phyloP scores from a whole-genome alignment of 2,888 invertebrate genomes.

The Dynastes maya region DNA sequence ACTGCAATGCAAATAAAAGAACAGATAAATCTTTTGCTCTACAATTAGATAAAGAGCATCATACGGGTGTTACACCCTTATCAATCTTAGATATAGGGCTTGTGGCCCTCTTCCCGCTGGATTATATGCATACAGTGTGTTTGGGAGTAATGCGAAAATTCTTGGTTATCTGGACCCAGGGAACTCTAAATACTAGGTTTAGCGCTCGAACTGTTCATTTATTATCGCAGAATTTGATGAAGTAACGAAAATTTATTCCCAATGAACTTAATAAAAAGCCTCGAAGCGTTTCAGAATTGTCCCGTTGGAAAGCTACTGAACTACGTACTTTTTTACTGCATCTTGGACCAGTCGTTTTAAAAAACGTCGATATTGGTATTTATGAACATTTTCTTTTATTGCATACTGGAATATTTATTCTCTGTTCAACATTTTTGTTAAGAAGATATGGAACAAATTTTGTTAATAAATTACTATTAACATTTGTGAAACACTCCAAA shows the following conservation, averaged over 20 bases:
- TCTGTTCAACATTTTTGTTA: background rate
- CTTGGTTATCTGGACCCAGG: constrained; percentile 29
- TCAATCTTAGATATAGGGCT: constrained; percentile 27
- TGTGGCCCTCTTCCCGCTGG: constrained; percentile 27
- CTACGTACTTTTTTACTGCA: constrained; percentile 52
- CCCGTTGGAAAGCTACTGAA: constrained; percentile 54
- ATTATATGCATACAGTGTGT: background rate
- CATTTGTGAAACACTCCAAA: background rate
- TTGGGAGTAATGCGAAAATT: constrained; percentile 47
- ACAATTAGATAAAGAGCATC: constrained; percentile 36
- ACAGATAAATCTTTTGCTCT: constrained; percentile 17
- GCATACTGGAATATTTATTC: constrained; percentile 47
- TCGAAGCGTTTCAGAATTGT: constrained; percentile 48
- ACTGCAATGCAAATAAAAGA: background rate
- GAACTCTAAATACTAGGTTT: constrained; percentile 21
- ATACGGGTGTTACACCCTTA: constrained; percentile 26
- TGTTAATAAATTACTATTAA: too few species aligned
- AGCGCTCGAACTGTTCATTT: background rate
- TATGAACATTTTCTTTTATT: constrained; percentile 51
- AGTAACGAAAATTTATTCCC: constrained; percentile 33
- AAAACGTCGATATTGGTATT: constrained; percentile 34
- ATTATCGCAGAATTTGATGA: background rate
- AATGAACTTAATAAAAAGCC: constrained; percentile 52
- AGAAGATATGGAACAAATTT: too few species aligned
- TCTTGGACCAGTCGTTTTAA: constrained; percentile 47